Percentiles rank a stretch among this genome's conserved stretches.
Conservation (phyloP, 2,888 invertebrate species). For the Polylopha cassiicola region DNA sequence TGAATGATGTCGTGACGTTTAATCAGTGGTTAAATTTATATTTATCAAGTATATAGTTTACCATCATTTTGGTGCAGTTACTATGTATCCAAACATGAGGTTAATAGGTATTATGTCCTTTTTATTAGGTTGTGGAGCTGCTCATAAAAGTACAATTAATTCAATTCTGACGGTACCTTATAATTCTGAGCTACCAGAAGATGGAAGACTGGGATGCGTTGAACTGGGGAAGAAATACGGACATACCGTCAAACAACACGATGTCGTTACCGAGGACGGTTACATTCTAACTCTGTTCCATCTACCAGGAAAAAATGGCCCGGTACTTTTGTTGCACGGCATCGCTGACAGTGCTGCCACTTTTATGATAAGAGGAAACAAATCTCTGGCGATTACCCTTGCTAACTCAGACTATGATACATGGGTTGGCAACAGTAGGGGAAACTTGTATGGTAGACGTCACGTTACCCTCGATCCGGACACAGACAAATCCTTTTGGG, state of each 20-base stretch:
- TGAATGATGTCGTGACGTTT: too few relatives aligned
- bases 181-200: too few relatives aligned
- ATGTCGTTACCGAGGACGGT: constrained; percentile 37
- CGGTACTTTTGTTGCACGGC: constrained; percentile 36
- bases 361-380: constrained; percentile 34
- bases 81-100: too few relatives aligned
- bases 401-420: constrained; percentile 33
- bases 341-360: constrained; percentile 34
- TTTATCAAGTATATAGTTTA: too few relatives aligned
- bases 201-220: constrained; percentile 24
- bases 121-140: too few relatives aligned
- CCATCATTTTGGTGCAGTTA: too few relatives aligned
- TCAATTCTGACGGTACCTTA: too few relatives aligned
- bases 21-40: too few relatives aligned
- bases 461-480: constrained; percentile 17
- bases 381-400: constrained; percentile 31
- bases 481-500: constrained; percentile 14
- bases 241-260: constrained; percentile 25
- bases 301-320: constrained; percentile 29
- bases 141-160: too few relatives aligned
- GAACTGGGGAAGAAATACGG: constrained; percentile 29
- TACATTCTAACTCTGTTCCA: constrained; percentile 35
- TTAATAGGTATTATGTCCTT: too few relatives aligned
- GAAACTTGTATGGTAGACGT: constrained; percentile 6
- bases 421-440: constrained; percentile 17